Evolutionary conservation across 2,113 vertebrate species (phyloP), one percentile per base, ranked within the genome.

Genomic region (Urocitellus parryii): DNA sequence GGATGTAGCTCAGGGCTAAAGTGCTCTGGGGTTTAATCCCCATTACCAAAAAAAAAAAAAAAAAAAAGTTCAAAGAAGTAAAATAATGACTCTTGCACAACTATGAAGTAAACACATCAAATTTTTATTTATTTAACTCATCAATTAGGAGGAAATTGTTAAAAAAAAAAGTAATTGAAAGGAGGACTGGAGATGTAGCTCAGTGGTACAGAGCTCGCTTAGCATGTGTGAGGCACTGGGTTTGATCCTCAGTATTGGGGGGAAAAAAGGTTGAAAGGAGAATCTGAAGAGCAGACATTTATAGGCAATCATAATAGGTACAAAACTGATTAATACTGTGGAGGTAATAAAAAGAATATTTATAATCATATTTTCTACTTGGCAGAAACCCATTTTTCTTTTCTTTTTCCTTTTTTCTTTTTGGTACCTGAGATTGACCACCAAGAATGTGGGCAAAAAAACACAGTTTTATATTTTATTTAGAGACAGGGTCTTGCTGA

Each of bases 91-190:
- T 58, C 27, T 90, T 25, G 27, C n/a, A 32, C 14, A 93, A 48
- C 86, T 45, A 6, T 76, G 27, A 58, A 58, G 56, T 58, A 58
- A 58, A 58, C 20, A 58, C 56, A 58, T 48, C 78, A 48, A 88
- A 86, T 11, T 53, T 91, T 91, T 51, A 51, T 63, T 87, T 82
- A 82, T 63, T 87, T 82, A 82, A 48, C 67, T 92, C 29, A 45
- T 27, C 70, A 56, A 65, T 79, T 76, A 81, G 51, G 16, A 13
- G n/a, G 42, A 48, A 39, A 74, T 82, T 48, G 8, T 92, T 76
- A 20, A 73, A 73, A 73, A 73, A 73, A 34, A 45, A 45, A 7
- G 42, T 82, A 76, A 42, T 18, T 5, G 56, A 70, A 56, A 80
- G 78, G 76, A 78, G 29, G 56, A 27, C 29, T 67, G 65, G 65